Evolutionary conservation across 35 echinoderm and acorn worm genomes (phyloP).

Genomic region (Ophiothrix spiculata): DNA sequence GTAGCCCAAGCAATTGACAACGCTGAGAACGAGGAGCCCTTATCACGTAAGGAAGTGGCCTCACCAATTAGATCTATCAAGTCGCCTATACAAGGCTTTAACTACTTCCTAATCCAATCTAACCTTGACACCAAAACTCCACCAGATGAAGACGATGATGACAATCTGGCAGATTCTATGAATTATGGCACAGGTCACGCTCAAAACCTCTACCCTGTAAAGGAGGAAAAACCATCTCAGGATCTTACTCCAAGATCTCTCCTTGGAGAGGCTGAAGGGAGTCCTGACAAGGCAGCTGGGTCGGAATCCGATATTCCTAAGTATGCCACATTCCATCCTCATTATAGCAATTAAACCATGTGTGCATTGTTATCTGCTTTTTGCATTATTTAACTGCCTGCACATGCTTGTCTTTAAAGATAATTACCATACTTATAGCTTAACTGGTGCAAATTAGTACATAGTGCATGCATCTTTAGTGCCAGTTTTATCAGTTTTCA

Average conservation of each 20-base stretch:
- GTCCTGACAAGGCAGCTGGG: not conserved
- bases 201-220: not conserved
- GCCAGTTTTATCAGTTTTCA: no score
- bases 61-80: not conserved
- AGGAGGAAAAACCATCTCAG: not conserved
- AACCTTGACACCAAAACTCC: not conserved
- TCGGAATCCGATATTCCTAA: slow-evolving; percentile 1
- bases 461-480: no score
- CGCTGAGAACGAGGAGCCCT: slow-evolving; percentile 39
- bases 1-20: slow-evolving; percentile 67
- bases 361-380: not conserved
- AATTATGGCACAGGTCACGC: not conserved
- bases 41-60: slow-evolving; percentile 62
- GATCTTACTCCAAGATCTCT: not conserved
- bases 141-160: not conserved
- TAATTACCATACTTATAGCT: no score
- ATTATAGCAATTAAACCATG: no score
- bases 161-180: not conserved
- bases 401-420: no score
- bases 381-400: not conserved
- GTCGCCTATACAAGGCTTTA: slow-evolving; percentile 23
- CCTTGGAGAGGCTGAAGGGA: not conserved
- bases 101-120: not conserved
- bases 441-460: no score
- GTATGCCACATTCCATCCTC: not conserved